These are phyloP conservation scores for Formicarius rufipectus DNA, from an alignment of 2,113 vertebrate species.

Conservation along the genomic window DNA sequence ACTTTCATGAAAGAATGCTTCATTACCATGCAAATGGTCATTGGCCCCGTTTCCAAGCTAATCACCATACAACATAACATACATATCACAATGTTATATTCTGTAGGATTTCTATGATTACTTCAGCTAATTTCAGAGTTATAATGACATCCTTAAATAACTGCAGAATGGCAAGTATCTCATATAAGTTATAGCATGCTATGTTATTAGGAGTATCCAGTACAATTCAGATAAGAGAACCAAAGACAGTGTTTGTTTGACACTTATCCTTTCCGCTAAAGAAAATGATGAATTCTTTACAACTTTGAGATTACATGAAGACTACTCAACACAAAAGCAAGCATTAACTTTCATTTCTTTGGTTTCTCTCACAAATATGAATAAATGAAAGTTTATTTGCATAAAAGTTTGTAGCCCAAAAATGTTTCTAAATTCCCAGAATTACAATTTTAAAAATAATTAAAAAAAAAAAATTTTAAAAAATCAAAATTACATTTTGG, in stretches of 20 bases:
- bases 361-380: neutral
- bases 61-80: neutral
- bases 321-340: neutral
- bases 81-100: neutral
- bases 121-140: conserved; percentile 17
- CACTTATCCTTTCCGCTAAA: neutral
- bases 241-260: neutral
- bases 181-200: neutral
- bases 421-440: neutral
- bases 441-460: neutral
- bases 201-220: neutral
- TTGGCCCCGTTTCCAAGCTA: conserved; percentile 2
- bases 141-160: neutral
- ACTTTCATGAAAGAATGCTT: conserved; percentile 43
- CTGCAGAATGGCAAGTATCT: neutral
- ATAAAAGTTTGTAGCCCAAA: neutral
- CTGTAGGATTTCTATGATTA: conserved; percentile 3
- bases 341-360: neutral
- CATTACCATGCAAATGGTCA: conserved; percentile 48
- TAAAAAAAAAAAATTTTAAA: neutral
- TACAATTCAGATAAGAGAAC: neutral
- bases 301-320: neutral
- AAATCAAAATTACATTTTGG: fast-evolving
- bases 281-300: neutral
- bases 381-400: neutral